A percentile compares a stretch with the other conserved stretches of the same genome.
These are phyloP conservation scores for Littorina saxatilis DNA, from an alignment of 1,140 invertebrate genomes.

Conservation along the genomic window DNA sequence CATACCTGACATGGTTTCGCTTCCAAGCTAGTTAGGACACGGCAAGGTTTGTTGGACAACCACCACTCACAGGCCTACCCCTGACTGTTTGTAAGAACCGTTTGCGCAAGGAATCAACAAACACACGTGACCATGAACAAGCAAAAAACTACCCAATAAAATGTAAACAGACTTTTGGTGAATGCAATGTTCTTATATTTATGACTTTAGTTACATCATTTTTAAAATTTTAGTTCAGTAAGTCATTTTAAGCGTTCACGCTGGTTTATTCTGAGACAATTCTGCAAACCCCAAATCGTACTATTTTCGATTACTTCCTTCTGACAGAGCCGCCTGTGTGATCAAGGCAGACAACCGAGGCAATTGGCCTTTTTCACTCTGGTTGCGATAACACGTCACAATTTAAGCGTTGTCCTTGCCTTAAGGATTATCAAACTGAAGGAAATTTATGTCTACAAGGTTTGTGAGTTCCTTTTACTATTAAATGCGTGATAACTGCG, in stretches of 20 bases:
- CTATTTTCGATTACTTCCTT: background rate
- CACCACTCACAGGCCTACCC: background rate
- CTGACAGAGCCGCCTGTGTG: constrained; percentile 16
- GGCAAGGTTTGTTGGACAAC: background rate
- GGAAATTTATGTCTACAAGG: background rate
- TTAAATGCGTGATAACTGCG: background rate
- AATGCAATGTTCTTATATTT: too few relatives aligned
- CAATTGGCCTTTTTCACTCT: background rate
- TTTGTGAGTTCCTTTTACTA: background rate
- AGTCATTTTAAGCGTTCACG: too few relatives aligned
- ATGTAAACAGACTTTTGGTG: too few relatives aligned
- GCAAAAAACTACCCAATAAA: constrained; percentile 7
- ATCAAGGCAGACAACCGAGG: constrained; percentile 11
- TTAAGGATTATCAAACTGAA: background rate
- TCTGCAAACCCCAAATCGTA: too few relatives aligned
- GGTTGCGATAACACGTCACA: constrained; percentile 5
- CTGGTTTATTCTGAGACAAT: too few relatives aligned
- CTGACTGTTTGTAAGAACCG: background rate
- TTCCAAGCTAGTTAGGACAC: too few relatives aligned
- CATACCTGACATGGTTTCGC: too few relatives aligned
- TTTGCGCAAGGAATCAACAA: constrained; percentile 18
- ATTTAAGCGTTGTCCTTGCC: constrained; percentile 24
- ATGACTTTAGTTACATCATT: too few relatives aligned
- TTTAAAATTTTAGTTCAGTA: too few relatives aligned
- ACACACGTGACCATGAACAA: constrained; percentile 27